Base-by-base conservation (phyloP, 2,888 invertebrate species). In the Brenthis ino region DNA sequence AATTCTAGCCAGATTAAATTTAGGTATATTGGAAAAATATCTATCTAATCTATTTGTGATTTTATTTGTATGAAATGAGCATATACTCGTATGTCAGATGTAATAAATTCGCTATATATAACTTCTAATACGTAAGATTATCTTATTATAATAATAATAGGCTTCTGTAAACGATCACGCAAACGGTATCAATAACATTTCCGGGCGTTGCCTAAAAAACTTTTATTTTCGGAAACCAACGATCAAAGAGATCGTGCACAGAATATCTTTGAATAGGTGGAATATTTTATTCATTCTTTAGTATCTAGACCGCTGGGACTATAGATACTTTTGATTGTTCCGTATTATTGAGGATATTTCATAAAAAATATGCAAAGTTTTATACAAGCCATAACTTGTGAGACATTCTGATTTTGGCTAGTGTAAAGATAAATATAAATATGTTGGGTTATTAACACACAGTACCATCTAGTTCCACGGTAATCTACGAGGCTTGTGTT, bases 281-380 rank as follows among this genome's bases (percentile, higher is more conserved):
- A 66, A 76, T 77, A 75, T 76, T 74, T 77, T 72, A 77, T 77
- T 74, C 74, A 74, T 74, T 65, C 65, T 65, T 50, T 67, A 57
- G 13, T 37, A 33, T 66, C 53, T n/a, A n/a, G 28, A 61, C 51
- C 53, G n/a, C 14, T 4, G 53, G 53, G 53, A 24, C 16, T 53
- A 43, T 8, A 43, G 20, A 54, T 63, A 54, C 43, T 24, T 63
- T 63, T 53, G 53, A 63, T 63, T 53, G 20, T 54, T 43, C 2
- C 16, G 11, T 33, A 50, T 60, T 50, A 60, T 60, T 60, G n/a
- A 60, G 5, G 2, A 1, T 48, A 6, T 60, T 60, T 13, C n/a
- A 60, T 60, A 28, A 50, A 48, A 60, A 60, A 24, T 11, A 2
- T 14, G 11, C n/a, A 24, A n/a, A 11, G 28, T 4, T 8, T 60